Evolutionary conservation across 2,113 vertebrate genomes (phyloP), one percentile per base, ranked within the genome.

Genomic region (Bubo blakistoni): DNA sequence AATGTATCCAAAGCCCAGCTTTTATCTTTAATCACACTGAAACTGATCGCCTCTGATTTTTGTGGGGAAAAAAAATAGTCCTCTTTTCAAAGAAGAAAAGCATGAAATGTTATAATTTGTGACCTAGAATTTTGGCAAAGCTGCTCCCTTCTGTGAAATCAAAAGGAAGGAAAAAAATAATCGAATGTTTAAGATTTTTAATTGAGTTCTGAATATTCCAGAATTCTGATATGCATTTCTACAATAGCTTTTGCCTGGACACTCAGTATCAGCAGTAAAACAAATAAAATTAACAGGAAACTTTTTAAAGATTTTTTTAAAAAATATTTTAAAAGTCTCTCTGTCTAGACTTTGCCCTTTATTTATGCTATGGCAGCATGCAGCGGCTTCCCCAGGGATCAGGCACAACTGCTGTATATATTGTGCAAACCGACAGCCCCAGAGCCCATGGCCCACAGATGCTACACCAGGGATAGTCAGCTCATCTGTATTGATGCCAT

Each of bases 51-150:
- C 86, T 86, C 77, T 87, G 84, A 87, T 87, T 96, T 81, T 87
- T 79, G 27, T 14, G 19, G 49, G 27, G 13, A 38, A 69, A 57
- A 74, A 40, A 71, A 78, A 9, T 10, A 54, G 47, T 54, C 19
- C 52, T 42, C 5, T 91, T 94, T 97, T 82, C 80, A 94, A 91
- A 92, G 66, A 29, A 76, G 25, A 82, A 92, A 92, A 94, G 61
- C 88, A 89, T 81, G 88, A 81, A 84, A 86, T 34, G 72, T 88
- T 94, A 8, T 52, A 9, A 92, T 82, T 91, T 79, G 40, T 95
- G 94, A 92, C 83, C 78, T 58, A 81, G 73, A 94, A 86, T 92
- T 78, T 11, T 91, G 90, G 69, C 77, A 87, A 79, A 89, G 81
- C 80, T 58, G 34, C 49, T 79, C 32, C 69, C 46, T 87, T 80